Base-by-base conservation (phyloP, 2,888 invertebrate species). In the Ichneumon xanthorius region DNA sequence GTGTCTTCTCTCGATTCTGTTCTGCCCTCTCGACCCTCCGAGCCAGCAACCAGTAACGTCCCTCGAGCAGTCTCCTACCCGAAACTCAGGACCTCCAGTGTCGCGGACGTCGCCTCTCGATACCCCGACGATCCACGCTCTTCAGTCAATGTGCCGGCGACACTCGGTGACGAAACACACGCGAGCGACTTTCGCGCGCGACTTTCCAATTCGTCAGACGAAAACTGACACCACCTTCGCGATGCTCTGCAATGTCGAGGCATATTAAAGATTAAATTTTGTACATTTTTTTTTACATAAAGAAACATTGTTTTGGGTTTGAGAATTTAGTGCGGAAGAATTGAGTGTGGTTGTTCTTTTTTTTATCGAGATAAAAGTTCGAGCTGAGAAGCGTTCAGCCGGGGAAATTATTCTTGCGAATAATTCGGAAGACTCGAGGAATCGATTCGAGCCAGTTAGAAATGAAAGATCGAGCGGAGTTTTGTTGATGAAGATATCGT, bases 21-120 rank as follows among this genome's bases (percentile, higher is more conserved):
- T 79, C 67, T 79, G 73, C 58, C 40, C 53, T 30, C 67, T 55
- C 33, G n/a, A 55, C 22, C 65, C 80, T 33, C 73, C 88, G 82
- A 11, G 86, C 82, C 89, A 90, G 90, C 89, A 88, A 82, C 86
- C 81, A 88, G 45, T 45, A 88, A 88, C 88, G 89, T 88, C 85
- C 89, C 88, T 90, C 90, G 88, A 26, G 61, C 16, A 22, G 30
- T 61, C 61, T 61, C 61, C 61, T 61, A 40, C 16, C 48, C 53
- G 33, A 40, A 40, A 48, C 30, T 30, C 26, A 58, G 58, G 58
- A 26, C 16, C 30, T 26, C 26, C 61, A 45, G 26, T 61, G 37
- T 65, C 37, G 37, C 50, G 33, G 76, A 33, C 30, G 50, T 48
- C 33, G 26, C 48, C 37, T 53, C 50, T 30, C 6, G 50, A 61